These are phyloP conservation scores for Spodoptera exigua DNA, from an alignment of 2,888 invertebrate species.

Conservation along the genomic window DNA sequence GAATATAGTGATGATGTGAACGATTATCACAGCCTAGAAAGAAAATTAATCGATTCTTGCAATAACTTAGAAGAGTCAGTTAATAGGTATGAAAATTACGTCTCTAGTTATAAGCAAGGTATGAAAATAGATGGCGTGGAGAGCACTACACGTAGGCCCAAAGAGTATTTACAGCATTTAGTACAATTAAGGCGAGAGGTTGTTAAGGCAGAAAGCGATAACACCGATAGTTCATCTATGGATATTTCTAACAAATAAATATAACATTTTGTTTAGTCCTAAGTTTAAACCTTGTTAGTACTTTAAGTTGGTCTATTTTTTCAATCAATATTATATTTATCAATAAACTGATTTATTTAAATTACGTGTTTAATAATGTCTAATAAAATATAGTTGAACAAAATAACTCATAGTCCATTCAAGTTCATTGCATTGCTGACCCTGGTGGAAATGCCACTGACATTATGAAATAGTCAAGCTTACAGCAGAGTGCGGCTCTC, in stretches of 20 bases:
- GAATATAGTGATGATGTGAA: conserved; percentile 56
- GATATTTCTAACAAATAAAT: conserved; percentile 48
- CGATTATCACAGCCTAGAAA: conserved; percentile 68
- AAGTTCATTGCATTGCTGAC: conserved; percentile 58
- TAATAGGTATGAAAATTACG: conserved; percentile 74
- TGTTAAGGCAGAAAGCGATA: conserved; percentile 85
- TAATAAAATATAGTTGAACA: background rate
- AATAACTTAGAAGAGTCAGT: conserved; percentile 72
- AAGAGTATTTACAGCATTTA: conserved; percentile 89
- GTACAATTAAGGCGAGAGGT: conserved; percentile 88
- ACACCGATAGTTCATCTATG: conserved; percentile 62
- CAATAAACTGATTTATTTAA: background rate
- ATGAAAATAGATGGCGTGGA: conserved; percentile 37
- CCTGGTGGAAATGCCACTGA: conserved; percentile 49
- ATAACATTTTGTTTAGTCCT: conserved; percentile 2
- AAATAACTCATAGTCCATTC: conserved; percentile 13
- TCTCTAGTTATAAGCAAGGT: conserved; percentile 60
- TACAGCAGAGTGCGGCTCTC: conserved; percentile 47
- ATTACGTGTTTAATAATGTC: background rate
- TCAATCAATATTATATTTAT: conserved; percentile 5
- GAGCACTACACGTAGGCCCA: conserved; percentile 77
- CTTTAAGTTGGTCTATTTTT: conserved; percentile 9
- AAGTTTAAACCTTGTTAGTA: conserved; percentile 10
- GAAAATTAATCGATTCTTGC: conserved; percentile 75
- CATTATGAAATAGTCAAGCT: conserved; percentile 57